Percentiles rank a stretch among this genome's conserved stretches.
Evolutionary conservation across 2,797 vertebrate species (phyloP).

Genomic region (Takifugu ocellatus): DNA sequence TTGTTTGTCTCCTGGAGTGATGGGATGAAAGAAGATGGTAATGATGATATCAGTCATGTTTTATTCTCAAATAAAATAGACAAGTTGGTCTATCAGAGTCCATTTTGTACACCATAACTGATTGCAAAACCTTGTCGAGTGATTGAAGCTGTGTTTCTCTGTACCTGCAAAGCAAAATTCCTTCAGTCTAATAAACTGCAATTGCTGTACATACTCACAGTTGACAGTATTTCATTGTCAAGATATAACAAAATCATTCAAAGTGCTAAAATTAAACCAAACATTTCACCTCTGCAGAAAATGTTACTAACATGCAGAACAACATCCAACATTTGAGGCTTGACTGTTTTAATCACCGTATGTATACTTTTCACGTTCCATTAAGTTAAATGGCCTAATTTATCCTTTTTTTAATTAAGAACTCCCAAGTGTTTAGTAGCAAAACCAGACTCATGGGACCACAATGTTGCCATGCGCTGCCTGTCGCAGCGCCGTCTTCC

Average conservation of each 20-base stretch:
- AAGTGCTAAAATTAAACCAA: no score
- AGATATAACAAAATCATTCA: background rate
- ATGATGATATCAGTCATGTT: slow-evolving; percentile 30
- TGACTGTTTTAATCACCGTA: no score
- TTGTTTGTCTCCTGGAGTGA: slow-evolving; percentile 21
- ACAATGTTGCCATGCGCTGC: no score
- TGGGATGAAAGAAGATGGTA: slow-evolving; percentile 25
- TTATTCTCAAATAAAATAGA: slow-evolving; percentile 27
- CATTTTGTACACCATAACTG: slow-evolving; percentile 59
- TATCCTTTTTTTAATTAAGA: no score
- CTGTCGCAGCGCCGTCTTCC: no score
- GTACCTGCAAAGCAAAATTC: slow-evolving; percentile 23
- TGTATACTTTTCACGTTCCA: no score
- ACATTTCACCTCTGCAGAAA: no score
- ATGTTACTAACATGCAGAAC: no score
- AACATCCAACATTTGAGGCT: no score
- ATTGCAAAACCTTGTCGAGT: slow-evolving; percentile 28
- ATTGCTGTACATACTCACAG: slow-evolving; percentile 65
- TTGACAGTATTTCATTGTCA: slow-evolving; percentile 10
- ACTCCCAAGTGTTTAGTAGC: no score
- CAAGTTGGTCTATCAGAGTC: slow-evolving; percentile 25
- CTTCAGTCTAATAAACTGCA: slow-evolving; percentile 64
- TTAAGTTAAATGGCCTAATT: no score
- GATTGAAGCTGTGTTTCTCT: slow-evolving; percentile 47
- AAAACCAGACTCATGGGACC: no score